phyloP scores from a whole-genome alignment of 2,888 invertebrate species.

The Tiliacea citrago region DNA sequence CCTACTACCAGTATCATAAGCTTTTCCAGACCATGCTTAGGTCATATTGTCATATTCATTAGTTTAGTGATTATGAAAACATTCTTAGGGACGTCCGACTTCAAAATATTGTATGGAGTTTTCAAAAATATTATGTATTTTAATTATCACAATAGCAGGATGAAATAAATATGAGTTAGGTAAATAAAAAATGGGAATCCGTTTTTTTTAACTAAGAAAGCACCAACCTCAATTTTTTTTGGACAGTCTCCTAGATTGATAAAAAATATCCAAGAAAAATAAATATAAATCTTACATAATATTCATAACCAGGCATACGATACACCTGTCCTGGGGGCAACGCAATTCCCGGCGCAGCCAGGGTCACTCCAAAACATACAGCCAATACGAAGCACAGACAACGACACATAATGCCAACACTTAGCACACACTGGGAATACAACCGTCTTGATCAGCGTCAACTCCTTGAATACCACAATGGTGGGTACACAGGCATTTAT shows the following conservation, averaged over 20 bases:
- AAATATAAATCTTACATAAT: conserved; percentile 89
- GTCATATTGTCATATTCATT: no score
- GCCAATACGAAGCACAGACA: conserved; percentile 77
- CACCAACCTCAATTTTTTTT: not conserved
- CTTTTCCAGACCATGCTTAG: no score
- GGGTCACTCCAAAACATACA: conserved; percentile 73
- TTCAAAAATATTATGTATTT: not conserved
- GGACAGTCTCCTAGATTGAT: no score
- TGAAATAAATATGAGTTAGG: no score
- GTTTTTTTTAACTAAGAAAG: not conserved
- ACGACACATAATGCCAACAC: conserved; percentile 75
- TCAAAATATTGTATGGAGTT: not conserved
- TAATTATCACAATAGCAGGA: not conserved
- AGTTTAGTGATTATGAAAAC: not conserved
- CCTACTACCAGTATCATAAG: no score
- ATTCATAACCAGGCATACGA: conserved; percentile 86
- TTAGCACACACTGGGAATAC: conserved; percentile 69
- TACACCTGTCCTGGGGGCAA: conserved; percentile 80
- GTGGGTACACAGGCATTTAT: conserved; percentile 87
- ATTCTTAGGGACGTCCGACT: not conserved
- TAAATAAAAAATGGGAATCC: not conserved
- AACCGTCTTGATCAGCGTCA: conserved; percentile 74
- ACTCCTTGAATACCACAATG: conserved; percentile 83
- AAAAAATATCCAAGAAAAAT: not conserved
- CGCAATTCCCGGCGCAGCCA: conserved; percentile 76